These are phyloP conservation scores for Aegypius monachus DNA, from an alignment of 2,113 vertebrate genomes.

Conservation along the genomic window DNA sequence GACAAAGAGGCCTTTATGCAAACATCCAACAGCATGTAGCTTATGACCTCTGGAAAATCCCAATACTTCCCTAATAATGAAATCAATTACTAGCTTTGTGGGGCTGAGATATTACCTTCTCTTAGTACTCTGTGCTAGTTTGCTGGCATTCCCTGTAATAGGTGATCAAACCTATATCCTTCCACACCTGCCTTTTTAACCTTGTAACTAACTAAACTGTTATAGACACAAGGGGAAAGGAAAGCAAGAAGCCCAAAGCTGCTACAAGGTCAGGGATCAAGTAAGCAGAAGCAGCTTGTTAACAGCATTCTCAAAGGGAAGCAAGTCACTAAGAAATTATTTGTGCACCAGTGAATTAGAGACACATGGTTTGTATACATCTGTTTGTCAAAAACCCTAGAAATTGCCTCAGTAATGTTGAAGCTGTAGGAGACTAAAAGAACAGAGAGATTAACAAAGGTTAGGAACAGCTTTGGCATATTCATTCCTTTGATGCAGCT, in stretches of 20 bases:
- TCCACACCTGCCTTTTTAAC: neutral
- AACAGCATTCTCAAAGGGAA: neutral
- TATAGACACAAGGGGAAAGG: neutral
- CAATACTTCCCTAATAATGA: neutral
- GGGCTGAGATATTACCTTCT: neutral
- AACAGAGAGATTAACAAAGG: neutral
- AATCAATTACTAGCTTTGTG: neutral
- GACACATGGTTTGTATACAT: neutral
- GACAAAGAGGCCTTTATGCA: neutral
- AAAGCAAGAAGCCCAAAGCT: neutral
- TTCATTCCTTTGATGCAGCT: neutral
- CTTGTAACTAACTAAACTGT: neutral
- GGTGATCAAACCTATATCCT: neutral
- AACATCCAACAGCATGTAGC: neutral
- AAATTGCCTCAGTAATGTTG: neutral
- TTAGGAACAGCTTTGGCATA: neutral
- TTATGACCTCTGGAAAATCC: neutral
- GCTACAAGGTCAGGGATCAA: neutral
- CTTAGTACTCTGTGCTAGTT: neutral
- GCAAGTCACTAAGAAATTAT: neutral
- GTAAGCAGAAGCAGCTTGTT: conserved; percentile 1
- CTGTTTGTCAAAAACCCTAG: neutral
- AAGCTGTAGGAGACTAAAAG: neutral
- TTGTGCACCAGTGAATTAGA: neutral
- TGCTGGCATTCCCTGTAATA: neutral